A percentile compares a stretch with the other conserved stretches of the same genome.
phyloP scores from a whole-genome alignment of 2,888 invertebrate genomes.

The Tetrapedia diversipes region DNA sequence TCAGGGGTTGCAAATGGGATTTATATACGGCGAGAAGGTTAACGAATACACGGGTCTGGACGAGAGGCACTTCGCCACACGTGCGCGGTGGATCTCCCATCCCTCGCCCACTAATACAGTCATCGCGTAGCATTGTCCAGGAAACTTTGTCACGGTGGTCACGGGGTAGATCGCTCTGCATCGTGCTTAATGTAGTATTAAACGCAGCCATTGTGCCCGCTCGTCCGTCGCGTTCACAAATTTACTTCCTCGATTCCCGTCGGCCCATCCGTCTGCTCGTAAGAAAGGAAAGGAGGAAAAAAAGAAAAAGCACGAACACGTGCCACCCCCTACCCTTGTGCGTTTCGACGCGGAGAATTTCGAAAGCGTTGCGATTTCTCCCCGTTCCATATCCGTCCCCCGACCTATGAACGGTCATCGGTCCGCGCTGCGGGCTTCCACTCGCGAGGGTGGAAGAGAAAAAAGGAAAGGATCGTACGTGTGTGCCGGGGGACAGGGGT shows the following conservation, averaged over 20 bases:
- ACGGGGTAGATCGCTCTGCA: conserved; percentile 48
- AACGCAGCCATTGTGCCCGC: conserved; percentile 80
- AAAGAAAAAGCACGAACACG: conserved; percentile 69
- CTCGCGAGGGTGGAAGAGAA: conserved; percentile 25
- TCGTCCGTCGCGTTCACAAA: conserved; percentile 78
- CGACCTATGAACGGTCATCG: conserved; percentile 52
- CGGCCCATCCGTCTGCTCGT: conserved; percentile 57
- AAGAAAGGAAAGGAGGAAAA: conserved; percentile 54
- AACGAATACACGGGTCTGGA: background rate
- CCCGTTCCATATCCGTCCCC: conserved; percentile 67
- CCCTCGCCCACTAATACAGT: conserved; percentile 41
- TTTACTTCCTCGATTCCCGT: conserved; percentile 76
- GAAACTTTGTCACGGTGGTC: conserved; percentile 65
- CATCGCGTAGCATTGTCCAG: conserved; percentile 47
- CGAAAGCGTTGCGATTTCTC: conserved; percentile 74
- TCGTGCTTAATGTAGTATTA: conserved; percentile 81
- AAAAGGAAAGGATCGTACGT: conserved; percentile 47
- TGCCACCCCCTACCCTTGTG: too few relatives aligned
- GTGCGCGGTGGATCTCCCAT: conserved; percentile 32
- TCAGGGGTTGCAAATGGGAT: conserved; percentile 7
- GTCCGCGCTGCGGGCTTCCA: conserved; percentile 41
- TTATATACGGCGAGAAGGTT: background rate
- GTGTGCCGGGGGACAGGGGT: background rate
- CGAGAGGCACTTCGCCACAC: conserved; percentile 23
- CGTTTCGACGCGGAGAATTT: conserved; percentile 71